phyloP scores from a whole-genome alignment of 1,140 invertebrate genomes.

The Aphelenchoides fujianensis region DNA sequence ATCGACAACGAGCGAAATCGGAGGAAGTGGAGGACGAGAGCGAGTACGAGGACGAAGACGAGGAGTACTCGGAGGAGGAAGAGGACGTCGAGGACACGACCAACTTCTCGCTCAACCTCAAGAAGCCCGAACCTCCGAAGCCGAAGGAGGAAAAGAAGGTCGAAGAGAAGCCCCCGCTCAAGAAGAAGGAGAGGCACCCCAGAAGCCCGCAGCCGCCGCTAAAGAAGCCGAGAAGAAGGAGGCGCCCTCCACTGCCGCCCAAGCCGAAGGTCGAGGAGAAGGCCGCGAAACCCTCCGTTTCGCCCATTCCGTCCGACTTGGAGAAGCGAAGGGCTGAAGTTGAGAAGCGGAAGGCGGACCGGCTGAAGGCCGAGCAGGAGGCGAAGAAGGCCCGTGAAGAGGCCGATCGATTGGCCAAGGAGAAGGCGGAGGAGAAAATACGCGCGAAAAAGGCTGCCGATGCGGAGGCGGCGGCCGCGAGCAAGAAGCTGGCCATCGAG shows the following conservation, averaged over 20 bases:
- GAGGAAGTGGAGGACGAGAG: background rate
- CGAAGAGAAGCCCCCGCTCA: background rate
- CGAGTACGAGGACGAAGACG: conserved; percentile 10
- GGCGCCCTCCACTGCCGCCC: too few species aligned
- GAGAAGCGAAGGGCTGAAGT: too few species aligned
- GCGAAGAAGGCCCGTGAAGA: too few species aligned
- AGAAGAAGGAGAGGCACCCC: background rate
- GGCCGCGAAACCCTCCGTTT: too few species aligned
- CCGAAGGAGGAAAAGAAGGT: background rate
- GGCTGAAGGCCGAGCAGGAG: too few species aligned
- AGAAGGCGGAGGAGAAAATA: background rate
- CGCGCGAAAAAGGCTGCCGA: background rate
- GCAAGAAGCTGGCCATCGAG: too few species aligned
- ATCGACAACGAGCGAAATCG: too few species aligned
- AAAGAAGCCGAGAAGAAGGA: background rate
- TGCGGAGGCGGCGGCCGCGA: too few species aligned
- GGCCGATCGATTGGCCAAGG: too few species aligned
- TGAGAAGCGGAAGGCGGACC: too few species aligned
- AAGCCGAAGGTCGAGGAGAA: background rate
- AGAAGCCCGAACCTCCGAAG: background rate
- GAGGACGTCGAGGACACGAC: background rate
- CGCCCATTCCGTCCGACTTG: too few species aligned
- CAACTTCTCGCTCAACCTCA: background rate
- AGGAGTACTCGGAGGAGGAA: background rate
- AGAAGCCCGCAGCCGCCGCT: background rate